Conservation (phyloP, 1,140 invertebrate species). For the Sinonovacula constricta region DNA sequence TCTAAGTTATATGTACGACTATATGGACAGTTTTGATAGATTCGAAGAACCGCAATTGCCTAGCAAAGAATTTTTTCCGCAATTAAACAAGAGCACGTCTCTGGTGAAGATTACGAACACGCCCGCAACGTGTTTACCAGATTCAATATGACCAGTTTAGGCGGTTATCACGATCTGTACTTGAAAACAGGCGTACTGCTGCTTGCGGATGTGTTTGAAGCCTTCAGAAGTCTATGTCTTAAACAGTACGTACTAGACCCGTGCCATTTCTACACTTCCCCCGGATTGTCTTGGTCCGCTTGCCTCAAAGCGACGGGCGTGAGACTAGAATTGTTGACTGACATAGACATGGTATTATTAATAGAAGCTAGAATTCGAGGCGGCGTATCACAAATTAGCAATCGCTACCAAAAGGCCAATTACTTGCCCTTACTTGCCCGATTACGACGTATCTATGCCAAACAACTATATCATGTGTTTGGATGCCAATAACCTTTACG, state of each 20-base stretch:
- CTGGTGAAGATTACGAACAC: slow-evolving; percentile 45
- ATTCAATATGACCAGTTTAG: slow-evolving; percentile 17
- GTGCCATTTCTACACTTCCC: slow-evolving; percentile 41
- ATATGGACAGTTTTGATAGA: slow-evolving; percentile 20
- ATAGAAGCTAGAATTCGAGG: slow-evolving; percentile 47
- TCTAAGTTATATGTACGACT: slow-evolving; percentile 42
- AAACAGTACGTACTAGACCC: slow-evolving; percentile 44
- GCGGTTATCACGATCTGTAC: slow-evolving; percentile 51
- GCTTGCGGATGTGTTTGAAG: slow-evolving; percentile 49
- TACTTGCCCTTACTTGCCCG: slow-evolving; percentile 64
- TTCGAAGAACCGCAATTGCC: slow-evolving; percentile 37
- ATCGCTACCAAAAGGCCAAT: slow-evolving; percentile 39
- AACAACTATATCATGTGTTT: neutral
- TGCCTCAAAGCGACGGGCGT: slow-evolving; percentile 62
- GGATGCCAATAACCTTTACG: slow-evolving; percentile 64
- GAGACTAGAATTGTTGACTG: slow-evolving; percentile 46
- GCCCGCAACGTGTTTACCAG: slow-evolving; percentile 37
- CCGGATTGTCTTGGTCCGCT: slow-evolving; percentile 61
- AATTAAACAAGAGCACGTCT: slow-evolving; percentile 29
- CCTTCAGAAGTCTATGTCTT: slow-evolving; percentile 26
- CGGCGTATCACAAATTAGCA: neutral
- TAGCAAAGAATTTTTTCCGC: slow-evolving; percentile 13
- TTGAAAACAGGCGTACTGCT: slow-evolving; percentile 52
- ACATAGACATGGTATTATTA: slow-evolving; percentile 35
- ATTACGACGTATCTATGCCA: slow-evolving; percentile 42